A percentile compares a stretch with the other conserved stretches of the same genome.
phyloP scores from a whole-genome alignment of 2,797 vertebrate genomes.

The Mastacembelus armatus region DNA sequence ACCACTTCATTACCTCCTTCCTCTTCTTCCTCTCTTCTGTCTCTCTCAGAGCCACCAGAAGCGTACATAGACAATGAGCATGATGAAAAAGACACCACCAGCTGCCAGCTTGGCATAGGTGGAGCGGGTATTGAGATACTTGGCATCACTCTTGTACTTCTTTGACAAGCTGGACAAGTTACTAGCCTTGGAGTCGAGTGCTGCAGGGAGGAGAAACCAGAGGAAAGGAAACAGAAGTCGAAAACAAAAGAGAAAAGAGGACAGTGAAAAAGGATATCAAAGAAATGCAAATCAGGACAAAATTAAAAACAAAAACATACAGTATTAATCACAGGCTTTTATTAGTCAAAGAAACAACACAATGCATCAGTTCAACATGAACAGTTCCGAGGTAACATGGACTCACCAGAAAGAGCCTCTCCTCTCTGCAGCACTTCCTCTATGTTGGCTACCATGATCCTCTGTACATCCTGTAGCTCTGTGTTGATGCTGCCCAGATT shows the following conservation, averaged over 20 bases:
- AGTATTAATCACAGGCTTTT: neutral
- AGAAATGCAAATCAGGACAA: neutral
- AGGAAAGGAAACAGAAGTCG: neutral
- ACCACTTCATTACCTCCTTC: constrained; percentile 37
- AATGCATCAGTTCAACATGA: neutral
- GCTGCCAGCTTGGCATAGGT: constrained; percentile 98
- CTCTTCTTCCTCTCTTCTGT: neutral
- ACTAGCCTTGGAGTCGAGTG: constrained; percentile 97
- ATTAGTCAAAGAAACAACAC: neutral
- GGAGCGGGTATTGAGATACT: constrained; percentile 98
- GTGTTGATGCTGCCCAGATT: constrained; percentile 98
- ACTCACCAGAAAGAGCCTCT: constrained; percentile 94
- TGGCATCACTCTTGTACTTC: constrained; percentile 97
- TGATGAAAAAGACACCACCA: constrained; percentile 96
- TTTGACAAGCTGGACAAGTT: constrained; percentile 97
- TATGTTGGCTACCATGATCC: constrained; percentile 99
- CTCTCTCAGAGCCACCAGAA: constrained; percentile 98
- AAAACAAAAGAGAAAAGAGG: neutral
- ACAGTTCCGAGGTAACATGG: neutral
- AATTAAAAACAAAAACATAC: neutral
- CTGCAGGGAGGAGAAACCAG: constrained; percentile 73
- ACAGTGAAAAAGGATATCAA: neutral
- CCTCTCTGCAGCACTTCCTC: constrained; percentile 97
- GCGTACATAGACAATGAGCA: constrained; percentile 97
- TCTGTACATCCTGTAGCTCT: constrained; percentile 97